phyloP scores from a whole-genome alignment of 2,797 vertebrate genomes.

The Echeneis naucrates region DNA sequence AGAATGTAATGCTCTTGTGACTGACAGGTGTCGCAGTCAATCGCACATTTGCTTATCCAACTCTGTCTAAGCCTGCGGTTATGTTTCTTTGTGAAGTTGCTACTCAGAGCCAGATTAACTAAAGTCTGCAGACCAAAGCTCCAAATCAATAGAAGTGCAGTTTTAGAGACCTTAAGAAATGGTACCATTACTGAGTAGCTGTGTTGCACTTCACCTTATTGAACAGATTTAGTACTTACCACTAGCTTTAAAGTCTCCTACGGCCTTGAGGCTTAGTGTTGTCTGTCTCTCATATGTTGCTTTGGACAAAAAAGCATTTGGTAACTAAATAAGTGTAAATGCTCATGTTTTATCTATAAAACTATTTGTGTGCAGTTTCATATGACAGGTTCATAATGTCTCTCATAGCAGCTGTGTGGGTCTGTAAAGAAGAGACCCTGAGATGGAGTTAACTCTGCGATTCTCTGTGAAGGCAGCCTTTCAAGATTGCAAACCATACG shows the following conservation, averaged over 20 bases:
- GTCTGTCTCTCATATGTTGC: too few species aligned
- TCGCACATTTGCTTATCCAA: conserved; percentile 30
- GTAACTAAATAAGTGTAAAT: too few species aligned
- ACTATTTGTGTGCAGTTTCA: conserved; percentile 20
- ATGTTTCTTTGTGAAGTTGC: conserved; percentile 20
- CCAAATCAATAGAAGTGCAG: conserved; percentile 16
- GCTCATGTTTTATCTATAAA: background rate
- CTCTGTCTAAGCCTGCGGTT: conserved; percentile 12
- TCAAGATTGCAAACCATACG: conserved; percentile 16
- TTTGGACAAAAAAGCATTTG: too few species aligned
- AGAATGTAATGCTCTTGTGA: background rate
- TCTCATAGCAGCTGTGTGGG: background rate
- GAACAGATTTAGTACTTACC: too few species aligned
- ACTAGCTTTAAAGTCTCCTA: too few species aligned
- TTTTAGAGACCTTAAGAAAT: conserved; percentile 15
- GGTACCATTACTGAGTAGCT: background rate
- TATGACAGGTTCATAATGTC: conserved; percentile 7
- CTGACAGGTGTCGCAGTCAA: conserved; percentile 25
- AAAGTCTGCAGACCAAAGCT: conserved; percentile 20
- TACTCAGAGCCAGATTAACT: conserved; percentile 11
- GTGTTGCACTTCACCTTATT: too few species aligned
- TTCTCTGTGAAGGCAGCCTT: conserved; percentile 32
- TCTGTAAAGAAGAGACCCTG: conserved; percentile 37
- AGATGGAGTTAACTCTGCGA: conserved; percentile 32
- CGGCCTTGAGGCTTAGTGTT: too few species aligned